Evolutionary conservation across 2,888 invertebrate species (phyloP).

Genomic region (Synanthedon vespiformis): DNA sequence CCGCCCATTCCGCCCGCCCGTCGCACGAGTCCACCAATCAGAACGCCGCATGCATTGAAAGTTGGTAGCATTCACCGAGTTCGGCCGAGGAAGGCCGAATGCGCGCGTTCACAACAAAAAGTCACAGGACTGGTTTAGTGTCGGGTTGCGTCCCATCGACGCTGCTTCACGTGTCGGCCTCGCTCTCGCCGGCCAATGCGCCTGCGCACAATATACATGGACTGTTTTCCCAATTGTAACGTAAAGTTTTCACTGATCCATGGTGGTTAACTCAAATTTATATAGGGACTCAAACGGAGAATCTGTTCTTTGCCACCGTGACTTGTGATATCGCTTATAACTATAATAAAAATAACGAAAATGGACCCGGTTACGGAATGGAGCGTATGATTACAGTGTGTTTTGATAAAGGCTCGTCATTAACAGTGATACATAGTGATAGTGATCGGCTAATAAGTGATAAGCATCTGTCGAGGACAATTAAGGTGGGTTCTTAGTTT

Average conservation of each 20-base stretch:
- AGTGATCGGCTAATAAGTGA: conserved; percentile 60
- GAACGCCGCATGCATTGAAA: conserved; percentile 3
- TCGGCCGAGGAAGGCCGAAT: conserved; percentile 40
- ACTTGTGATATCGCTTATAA: conserved; percentile 36
- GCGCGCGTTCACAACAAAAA: conserved; percentile 65
- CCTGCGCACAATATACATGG: conserved; percentile 47
- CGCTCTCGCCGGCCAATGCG: conserved; percentile 29
- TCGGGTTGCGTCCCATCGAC: conserved; percentile 70
- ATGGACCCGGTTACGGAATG: conserved; percentile 61
- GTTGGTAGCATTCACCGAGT: conserved; percentile 29
- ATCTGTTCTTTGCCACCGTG: conserved; percentile 16
- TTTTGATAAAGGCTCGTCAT: conserved; percentile 46
- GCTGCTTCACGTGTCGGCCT: conserved; percentile 55
- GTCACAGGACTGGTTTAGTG: conserved; percentile 67
- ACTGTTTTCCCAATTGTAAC: conserved; percentile 29
- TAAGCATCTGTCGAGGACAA: conserved; percentile 48
- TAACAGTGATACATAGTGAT: conserved; percentile 63
- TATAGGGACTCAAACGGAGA: too few relatives aligned
- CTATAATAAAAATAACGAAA: conserved; percentile 16
- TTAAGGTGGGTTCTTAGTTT: conserved; percentile 37
- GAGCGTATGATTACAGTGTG: conserved; percentile 64
- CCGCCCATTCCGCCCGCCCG: conserved; percentile 51
- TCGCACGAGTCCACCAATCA: conserved; percentile 8
- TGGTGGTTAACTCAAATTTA: not conserved
- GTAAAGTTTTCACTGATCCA: conserved; percentile 19